Evolutionary conservation across 1,140 invertebrate genomes (phyloP), one percentile per base, ranked within the genome.

Genomic region (Magallana gigas): DNA sequence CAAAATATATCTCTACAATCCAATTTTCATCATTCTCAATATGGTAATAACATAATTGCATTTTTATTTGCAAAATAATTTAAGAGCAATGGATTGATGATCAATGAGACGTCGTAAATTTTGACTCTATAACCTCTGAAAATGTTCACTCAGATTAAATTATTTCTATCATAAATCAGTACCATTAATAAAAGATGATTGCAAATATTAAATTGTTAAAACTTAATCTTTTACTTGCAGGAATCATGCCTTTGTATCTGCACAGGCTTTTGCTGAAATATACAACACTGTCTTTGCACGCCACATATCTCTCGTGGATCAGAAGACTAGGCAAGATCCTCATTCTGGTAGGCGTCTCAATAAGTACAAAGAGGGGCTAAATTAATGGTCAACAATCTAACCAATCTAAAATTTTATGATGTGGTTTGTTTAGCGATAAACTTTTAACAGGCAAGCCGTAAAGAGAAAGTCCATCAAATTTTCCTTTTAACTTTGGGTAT

Each of bases 191-290:
- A 48, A 48, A 48, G 36, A 48, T 48, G 36, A 48, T 48, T 48
- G 36, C 36, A 48, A 48, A 48, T 48, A 48, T 4, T 48, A 4
- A 48, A 23, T 23, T 48, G 36, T 5, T 48, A 48, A 48, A 48
- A 48, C 36, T 48, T 48, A 48, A 48, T 48, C 36, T 48, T 76
- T 83, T 83, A 8, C 56, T 83, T 83, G 12, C 57, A 84, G 83
- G 12, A 84, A 84, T 14, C 83, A 84, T 84, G 83, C 57, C 8
- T 84, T 84, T 84, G 83, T 60, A 29, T 84, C 83, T 18, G 23
- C 57, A 9, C 83, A 84, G 36, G 83, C 83, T 11, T 84, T 84
- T 59, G 60, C 57, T 60, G 57, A 84, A 59, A 84, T 84, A 16
- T 84, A 84, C 36, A 18, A 57, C 8, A 60, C 83, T n/a, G 83